Conservation (phyloP, 2,797 vertebrate species). For the Oophaga sylvatica region DNA sequence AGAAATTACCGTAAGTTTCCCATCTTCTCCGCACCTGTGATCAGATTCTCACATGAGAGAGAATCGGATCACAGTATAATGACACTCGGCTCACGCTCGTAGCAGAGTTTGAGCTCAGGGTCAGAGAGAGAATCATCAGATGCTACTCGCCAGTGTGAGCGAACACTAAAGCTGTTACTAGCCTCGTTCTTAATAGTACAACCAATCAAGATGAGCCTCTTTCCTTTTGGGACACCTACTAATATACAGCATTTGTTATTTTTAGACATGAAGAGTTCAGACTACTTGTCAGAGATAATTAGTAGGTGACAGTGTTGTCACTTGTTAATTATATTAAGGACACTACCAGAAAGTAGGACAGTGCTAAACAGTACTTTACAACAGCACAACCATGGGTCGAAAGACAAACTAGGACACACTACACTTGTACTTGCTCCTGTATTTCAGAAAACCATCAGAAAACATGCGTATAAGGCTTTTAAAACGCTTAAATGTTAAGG, state of each 20-base stretch:
- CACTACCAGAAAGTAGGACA: neutral
- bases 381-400: neutral
- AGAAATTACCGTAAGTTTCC: too few species aligned
- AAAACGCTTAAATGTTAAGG: neutral
- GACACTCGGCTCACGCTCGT: too few species aligned
- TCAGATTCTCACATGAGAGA: too few species aligned
- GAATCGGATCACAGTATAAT: too few species aligned
- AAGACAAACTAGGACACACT: neutral
- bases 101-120: too few species aligned
- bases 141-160: too few species aligned
- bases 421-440: neutral
- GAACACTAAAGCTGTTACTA: too few species aligned
- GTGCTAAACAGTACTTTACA: neutral
- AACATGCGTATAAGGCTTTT: neutral
- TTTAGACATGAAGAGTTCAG: neutral
- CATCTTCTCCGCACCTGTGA: too few species aligned
- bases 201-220: too few species aligned
- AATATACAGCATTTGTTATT: neutral
- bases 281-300: neutral
- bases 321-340: neutral
- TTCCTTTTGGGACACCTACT: neutral
- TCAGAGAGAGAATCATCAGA: too few species aligned
- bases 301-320: neutral
- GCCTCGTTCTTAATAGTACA: too few species aligned
- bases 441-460: neutral